Base-by-base conservation (phyloP, 2,113 vertebrate genomes). In the Hoplias malabaricus region DNA sequence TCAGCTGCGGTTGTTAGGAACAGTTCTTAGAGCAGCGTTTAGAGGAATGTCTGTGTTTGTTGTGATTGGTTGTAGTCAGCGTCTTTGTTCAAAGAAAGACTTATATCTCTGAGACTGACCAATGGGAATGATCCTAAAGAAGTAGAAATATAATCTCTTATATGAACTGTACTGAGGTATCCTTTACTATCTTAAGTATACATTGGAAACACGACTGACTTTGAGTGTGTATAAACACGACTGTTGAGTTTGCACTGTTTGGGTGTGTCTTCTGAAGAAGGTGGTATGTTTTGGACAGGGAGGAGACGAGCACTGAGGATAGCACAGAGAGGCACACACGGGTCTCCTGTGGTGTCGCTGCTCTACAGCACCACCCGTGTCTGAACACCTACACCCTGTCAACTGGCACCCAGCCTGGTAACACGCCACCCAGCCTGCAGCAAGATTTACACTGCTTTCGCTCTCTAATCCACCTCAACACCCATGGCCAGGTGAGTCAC, bases 341-440 rank as follows among this genome's bases (percentile, higher is more conserved):
- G 0, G 86, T 93, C 50, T 90, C 92, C 33, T 86, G 84, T 0
- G 94, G 90, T 5, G 90, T 92, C 69, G 89, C 85, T 80, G 89
- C 91, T 0, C 89, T 95, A 71, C 93, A 92, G 84, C 89, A 96
- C 83, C 93, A 95, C 78, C 93, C 92, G 0, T 85, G 86, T 31
- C 85, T 96, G 40, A 88, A 93, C 75, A 88, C 97, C 73, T 96
- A 96, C 84, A 93, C 93, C 4, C 87, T 98, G 78, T 96, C 95
- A 0, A 89, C 91, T 9, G 91, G 87, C 83, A 69, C 82, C 14
- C 81, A n/a, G 66, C 86, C 88, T 0, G 90, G 91, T 38, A 25
- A 12, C 0, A 9, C 81, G 0, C 74, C 87, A 29, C 86, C 82
- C 12, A 89, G 53, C 87, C 87, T 94, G 83, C 91, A 93, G 78